Evolutionary conservation across 2,888 invertebrate species (phyloP).

Genomic region (Phalangium opilio): DNA sequence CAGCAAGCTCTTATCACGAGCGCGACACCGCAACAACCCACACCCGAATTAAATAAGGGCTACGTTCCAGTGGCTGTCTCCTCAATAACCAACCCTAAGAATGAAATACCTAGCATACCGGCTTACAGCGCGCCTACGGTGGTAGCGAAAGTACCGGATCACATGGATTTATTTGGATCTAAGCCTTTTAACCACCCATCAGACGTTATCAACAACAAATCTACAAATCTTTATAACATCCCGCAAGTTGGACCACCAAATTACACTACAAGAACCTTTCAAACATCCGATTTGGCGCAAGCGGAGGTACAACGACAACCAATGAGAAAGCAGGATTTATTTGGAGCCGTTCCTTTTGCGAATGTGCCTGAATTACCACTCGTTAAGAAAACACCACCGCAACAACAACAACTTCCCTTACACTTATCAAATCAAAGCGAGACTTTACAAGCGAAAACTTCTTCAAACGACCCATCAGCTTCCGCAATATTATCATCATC

Average conservation of each 20-base stretch:
- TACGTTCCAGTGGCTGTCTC: too few relatives aligned
- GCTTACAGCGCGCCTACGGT: too few relatives aligned
- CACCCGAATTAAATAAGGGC: not conserved
- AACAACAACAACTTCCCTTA: conserved; percentile 4
- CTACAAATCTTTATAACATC: too few relatives aligned
- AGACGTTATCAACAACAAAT: too few relatives aligned
- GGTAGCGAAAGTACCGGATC: too few relatives aligned
- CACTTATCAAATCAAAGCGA: conserved; percentile 7
- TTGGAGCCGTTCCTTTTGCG: conserved; percentile 25
- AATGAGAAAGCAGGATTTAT: conserved; percentile 21
- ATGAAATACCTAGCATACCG: too few relatives aligned
- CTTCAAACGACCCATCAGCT: not conserved
- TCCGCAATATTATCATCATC: too few relatives aligned
- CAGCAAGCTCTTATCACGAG: not conserved
- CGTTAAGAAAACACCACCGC: conserved; percentile 7
- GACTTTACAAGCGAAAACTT: not conserved
- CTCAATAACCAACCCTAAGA: too few relatives aligned
- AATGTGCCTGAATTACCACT: conserved; percentile 13
- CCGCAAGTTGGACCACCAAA: too few relatives aligned
- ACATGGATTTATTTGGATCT: conserved; percentile 1
- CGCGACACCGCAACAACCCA: not conserved
- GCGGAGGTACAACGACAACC: too few relatives aligned
- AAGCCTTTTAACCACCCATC: not conserved
- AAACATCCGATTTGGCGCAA: too few relatives aligned
- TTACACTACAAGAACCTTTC: too few relatives aligned